These are phyloP conservation scores for Pachyrhynchus sulphureomaculatus DNA, from an alignment of 1,140 invertebrate genomes.

Conservation along the genomic window DNA sequence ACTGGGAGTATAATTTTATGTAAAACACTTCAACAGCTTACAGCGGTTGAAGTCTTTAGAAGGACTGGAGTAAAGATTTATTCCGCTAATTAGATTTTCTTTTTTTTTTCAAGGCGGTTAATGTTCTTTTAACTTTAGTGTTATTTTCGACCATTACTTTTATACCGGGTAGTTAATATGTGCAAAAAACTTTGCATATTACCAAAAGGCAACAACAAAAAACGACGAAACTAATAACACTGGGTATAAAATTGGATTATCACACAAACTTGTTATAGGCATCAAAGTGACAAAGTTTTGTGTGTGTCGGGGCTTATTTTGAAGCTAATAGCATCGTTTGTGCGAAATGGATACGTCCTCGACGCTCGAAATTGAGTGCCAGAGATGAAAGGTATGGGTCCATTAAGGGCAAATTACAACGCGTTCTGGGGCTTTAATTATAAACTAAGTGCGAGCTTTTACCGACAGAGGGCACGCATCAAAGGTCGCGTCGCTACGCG, in stretches of 20 bases:
- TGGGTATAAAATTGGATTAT: constrained; percentile 22
- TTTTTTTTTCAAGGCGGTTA: too few species aligned
- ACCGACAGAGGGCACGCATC: constrained; percentile 12
- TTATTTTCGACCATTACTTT: too few species aligned
- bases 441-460: constrained; percentile 36
- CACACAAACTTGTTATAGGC: constrained; percentile 23
- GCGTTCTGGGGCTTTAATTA: constrained; percentile 39
- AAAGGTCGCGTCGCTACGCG: too few species aligned
- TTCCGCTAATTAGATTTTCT: too few species aligned
- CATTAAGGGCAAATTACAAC: constrained; percentile 41
- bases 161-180: too few species aligned
- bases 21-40: too few species aligned
- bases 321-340: constrained; percentile 33
- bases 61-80: too few species aligned
- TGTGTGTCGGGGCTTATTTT: constrained; percentile 28
- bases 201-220: too few species aligned
- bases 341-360: constrained; percentile 33
- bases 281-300: constrained; percentile 30
- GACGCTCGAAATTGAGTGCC: constrained; percentile 34
- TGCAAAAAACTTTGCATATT: too few species aligned
- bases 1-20: too few species aligned
- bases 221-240: constrained; percentile 19
- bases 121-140: too few species aligned
- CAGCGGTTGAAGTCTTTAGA: too few species aligned
- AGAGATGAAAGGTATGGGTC: constrained; percentile 40